A percentile compares a stretch with the other conserved stretches of the same genome.
phyloP scores from a whole-genome alignment of 2,113 vertebrate genomes.

The Chaetura pelagica region DNA sequence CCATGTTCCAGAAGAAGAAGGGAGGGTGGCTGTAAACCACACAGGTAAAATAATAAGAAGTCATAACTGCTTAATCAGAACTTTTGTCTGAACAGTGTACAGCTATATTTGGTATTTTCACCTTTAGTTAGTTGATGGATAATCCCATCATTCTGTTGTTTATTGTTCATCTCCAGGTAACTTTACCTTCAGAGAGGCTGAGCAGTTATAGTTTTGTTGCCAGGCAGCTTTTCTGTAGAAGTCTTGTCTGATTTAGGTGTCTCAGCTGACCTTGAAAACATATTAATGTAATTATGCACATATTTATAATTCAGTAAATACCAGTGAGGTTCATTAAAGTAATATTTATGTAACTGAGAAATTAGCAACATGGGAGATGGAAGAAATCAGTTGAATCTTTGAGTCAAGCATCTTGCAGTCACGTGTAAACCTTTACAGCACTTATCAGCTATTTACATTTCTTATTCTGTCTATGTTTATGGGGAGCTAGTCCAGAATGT shows the following conservation, averaged over 20 bases:
- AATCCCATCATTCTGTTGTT: neutral
- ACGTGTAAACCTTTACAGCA: neutral
- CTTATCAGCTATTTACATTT: neutral
- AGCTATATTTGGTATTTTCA: neutral
- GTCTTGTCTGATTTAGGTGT: neutral
- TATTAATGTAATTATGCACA: neutral
- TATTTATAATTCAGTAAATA: neutral
- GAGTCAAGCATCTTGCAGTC: neutral
- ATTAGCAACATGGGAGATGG: neutral
- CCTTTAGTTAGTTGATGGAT: neutral
- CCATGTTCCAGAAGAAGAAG: neutral
- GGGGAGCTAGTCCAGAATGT: neutral
- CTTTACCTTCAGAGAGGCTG: neutral
- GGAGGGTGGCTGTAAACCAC: neutral
- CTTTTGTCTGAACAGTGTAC: neutral
- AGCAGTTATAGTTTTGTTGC: neutral
- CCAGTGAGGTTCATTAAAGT: neutral
- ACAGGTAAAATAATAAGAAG: neutral
- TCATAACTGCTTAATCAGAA: neutral
- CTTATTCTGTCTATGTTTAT: neutral
- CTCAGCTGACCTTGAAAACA: neutral
- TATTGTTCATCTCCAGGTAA: neutral
- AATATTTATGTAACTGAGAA: neutral
- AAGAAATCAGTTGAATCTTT: neutral
- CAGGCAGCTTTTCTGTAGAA: neutral